A percentile compares a stretch with the other conserved stretches of the same genome.
Conservation (phyloP, 2,113 vertebrate species). For the Piprites chloris region DNA sequence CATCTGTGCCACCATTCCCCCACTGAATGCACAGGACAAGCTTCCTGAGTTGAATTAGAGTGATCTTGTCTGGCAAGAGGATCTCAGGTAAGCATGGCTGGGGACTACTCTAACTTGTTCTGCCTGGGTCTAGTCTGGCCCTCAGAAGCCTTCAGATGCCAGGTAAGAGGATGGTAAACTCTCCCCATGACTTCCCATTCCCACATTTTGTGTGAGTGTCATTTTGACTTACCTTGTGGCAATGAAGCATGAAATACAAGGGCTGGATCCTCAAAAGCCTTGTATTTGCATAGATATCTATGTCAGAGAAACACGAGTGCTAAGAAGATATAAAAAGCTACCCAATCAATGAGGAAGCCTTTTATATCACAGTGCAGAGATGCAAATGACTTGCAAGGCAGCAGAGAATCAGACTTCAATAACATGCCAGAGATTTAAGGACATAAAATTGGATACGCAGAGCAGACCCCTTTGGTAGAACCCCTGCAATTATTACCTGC, state of each 20-base stretch:
- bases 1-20: background rate
- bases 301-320: background rate
- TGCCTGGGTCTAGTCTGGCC: background rate
- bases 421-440: background rate
- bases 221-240: constrained; percentile 37
- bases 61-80: background rate
- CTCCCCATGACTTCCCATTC: background rate
- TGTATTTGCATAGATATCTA: constrained; percentile 41
- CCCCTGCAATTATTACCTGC: background rate
- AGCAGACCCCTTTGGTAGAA: background rate
- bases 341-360: background rate
- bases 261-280: background rate
- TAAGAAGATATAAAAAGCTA: constrained; percentile 51
- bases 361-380: constrained; percentile 35
- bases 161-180: background rate
- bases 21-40: background rate
- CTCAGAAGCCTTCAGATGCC: background rate
- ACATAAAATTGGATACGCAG: background rate
- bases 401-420: background rate
- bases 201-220: background rate
- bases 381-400: constrained; percentile 33
- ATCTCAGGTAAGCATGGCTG: background rate
- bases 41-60: background rate
- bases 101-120: constrained; percentile 3
- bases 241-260: constrained; percentile 12